Evolutionary conservation across 2,888 invertebrate species (phyloP).

Genomic region (Drosophila fungiperda): DNA sequence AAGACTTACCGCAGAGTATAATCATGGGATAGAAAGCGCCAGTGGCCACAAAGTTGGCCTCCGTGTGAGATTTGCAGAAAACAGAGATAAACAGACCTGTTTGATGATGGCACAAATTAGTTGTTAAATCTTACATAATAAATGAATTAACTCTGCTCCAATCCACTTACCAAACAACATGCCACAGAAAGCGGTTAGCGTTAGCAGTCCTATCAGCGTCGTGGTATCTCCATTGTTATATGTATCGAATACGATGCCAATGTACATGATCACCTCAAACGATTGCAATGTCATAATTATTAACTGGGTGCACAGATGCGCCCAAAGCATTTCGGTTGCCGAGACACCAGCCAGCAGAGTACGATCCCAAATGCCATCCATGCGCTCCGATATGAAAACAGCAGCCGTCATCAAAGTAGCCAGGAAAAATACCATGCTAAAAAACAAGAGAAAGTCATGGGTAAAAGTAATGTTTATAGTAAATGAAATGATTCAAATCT

Average conservation of each 20-base stretch:
- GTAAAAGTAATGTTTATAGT: too few relatives aligned
- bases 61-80: slow-evolving; percentile 90
- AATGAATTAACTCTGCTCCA: background rate
- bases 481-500: background rate
- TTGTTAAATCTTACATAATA: background rate
- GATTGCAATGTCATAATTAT: slow-evolving; percentile 90
- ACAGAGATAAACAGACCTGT: slow-evolving; percentile 93
- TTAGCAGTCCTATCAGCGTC: slow-evolving; percentile 88
- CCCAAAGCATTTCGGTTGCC: slow-evolving; percentile 91
- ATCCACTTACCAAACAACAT: slow-evolving; percentile 89
- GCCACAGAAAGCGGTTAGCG: slow-evolving; percentile 92
- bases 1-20: slow-evolving; percentile 91
- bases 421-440: slow-evolving; percentile 93
- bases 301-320: slow-evolving; percentile 92
- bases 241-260: slow-evolving; percentile 84
- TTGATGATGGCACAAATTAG: background rate
- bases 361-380: slow-evolving; percentile 94
- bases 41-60: slow-evolving; percentile 93
- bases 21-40: slow-evolving; percentile 96
- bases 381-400: slow-evolving; percentile 91
- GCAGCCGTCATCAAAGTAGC: slow-evolving; percentile 93
- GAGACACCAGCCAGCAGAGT: slow-evolving; percentile 94
- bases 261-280: slow-evolving; percentile 85
- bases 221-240: slow-evolving; percentile 84
- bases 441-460: background rate